Evolutionary conservation across 2,113 vertebrate genomes (phyloP).

Genomic region (Thunnus thynnus): DNA sequence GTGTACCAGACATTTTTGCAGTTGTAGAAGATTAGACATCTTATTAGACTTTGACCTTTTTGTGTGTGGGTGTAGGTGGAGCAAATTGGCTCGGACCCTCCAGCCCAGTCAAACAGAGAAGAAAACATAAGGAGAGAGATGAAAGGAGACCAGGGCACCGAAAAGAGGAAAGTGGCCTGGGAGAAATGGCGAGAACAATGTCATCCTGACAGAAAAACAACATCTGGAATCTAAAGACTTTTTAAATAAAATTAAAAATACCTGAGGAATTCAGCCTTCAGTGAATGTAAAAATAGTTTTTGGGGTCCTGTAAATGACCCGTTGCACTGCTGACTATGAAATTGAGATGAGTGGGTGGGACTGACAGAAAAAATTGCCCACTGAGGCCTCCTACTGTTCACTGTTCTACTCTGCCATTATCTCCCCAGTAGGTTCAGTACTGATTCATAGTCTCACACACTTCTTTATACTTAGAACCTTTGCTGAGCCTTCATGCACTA

Average conservation of each 20-base stretch:
- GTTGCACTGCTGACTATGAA: conserved; percentile 23
- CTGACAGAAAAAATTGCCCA: conserved; percentile 15
- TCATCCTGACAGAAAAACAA: conserved; percentile 64
- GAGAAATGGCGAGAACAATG: conserved; percentile 68
- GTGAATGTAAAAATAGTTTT: conserved; percentile 24
- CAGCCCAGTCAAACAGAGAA: conserved; percentile 43
- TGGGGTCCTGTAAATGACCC: conserved; percentile 3
- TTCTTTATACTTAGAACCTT: conserved; percentile 32
- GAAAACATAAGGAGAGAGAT: conserved; percentile 28
- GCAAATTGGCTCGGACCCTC: conserved; percentile 58
- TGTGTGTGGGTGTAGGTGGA: conserved; percentile 55
- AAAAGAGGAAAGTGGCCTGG: conserved; percentile 51
- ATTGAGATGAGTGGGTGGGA: conserved; percentile 1
- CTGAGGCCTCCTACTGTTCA: conserved; percentile 58
- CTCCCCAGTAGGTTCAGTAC: conserved; percentile 1
- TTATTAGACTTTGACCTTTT: neutral
- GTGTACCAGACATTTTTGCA: no score
- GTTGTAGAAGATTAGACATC: no score
- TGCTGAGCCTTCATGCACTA: neutral
- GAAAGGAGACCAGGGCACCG: conserved; percentile 19
- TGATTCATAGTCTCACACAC: conserved; percentile 9
- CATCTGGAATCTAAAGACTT: neutral
- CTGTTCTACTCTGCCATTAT: conserved; percentile 51
- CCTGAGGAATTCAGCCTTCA: neutral
- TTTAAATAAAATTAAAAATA: neutral